Evolutionary conservation across 2,797 vertebrate genomes (phyloP).

Genomic region (Simalia tracyae): DNA sequence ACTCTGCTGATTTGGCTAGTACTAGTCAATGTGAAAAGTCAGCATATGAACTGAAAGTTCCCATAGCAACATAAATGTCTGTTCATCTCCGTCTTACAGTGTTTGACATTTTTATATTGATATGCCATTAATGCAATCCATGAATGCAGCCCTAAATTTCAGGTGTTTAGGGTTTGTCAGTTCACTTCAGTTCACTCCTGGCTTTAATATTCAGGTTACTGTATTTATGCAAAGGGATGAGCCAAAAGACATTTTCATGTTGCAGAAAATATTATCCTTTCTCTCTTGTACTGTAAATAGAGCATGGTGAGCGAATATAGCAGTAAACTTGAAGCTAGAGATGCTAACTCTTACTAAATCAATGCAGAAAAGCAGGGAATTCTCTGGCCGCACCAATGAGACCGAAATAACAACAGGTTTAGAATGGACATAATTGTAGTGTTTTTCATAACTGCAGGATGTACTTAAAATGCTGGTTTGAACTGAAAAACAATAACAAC

Average conservation of each 20-base stretch:
- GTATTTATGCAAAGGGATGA: constrained; percentile 53
- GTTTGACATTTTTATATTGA: constrained; percentile 49
- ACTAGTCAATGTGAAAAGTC: constrained; percentile 27
- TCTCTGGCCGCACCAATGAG: constrained; percentile 33
- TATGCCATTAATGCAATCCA: constrained; percentile 43
- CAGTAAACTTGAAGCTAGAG: constrained; percentile 45
- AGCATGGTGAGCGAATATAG: constrained; percentile 25
- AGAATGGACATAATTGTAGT: constrained; percentile 17
- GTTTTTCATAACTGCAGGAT: background rate
- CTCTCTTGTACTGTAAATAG: constrained; percentile 51
- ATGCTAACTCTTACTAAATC: constrained; percentile 50
- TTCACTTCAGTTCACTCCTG: constrained; percentile 46
- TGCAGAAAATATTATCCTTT: constrained; percentile 56
- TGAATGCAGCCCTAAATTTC: constrained; percentile 59
- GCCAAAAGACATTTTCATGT: constrained; percentile 40
- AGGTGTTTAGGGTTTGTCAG: constrained; percentile 36
- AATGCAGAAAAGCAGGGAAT: constrained; percentile 39
- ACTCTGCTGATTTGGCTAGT: constrained; percentile 18
- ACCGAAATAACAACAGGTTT: constrained; percentile 48
- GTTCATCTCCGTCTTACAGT: constrained; percentile 31
- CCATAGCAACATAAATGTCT: constrained; percentile 42
- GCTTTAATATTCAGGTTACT: constrained; percentile 41
- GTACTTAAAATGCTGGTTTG: background rate
- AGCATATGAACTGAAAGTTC: constrained; percentile 42
- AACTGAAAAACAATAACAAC: background rate